These are phyloP conservation scores for Diarsia brunnea DNA, from an alignment of 2,888 invertebrate genomes.

Conservation along the genomic window DNA sequence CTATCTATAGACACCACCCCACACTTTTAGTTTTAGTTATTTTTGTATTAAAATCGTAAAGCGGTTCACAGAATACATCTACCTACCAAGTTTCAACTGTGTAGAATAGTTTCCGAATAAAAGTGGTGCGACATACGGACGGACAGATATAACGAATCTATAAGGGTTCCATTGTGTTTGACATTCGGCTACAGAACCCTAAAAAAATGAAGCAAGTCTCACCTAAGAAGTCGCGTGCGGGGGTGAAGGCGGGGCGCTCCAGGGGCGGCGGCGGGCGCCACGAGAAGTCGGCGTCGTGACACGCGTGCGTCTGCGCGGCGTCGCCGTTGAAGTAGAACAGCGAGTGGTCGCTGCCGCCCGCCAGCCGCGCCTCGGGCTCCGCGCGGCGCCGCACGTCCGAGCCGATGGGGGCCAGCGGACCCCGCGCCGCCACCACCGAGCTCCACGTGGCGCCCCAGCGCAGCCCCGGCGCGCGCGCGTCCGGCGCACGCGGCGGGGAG, in stretches of 20 bases:
- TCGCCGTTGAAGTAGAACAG: conserved; percentile 78
- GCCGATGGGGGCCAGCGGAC: conserved; percentile 81
- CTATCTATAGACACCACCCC: too few relatives aligned
- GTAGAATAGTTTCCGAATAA: too few relatives aligned
- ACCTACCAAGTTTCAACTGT: too few relatives aligned
- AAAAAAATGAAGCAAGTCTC: conserved; percentile 34
- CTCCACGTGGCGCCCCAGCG: conserved; percentile 84
- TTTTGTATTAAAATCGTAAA: too few relatives aligned
- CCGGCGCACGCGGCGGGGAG: conserved; percentile 56
- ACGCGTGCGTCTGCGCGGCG: conserved; percentile 57
- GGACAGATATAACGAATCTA: too few relatives aligned
- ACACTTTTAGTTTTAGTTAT: too few relatives aligned
- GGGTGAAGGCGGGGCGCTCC: conserved; percentile 59
- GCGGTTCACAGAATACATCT: too few relatives aligned
- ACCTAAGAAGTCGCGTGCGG: conserved; percentile 74
- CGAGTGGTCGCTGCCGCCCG: conserved; percentile 61
- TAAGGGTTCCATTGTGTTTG: too few relatives aligned
- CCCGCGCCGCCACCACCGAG: conserved; percentile 82
- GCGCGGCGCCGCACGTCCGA: conserved; percentile 81
- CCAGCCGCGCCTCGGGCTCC: conserved; percentile 62
- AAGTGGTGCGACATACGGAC: too few relatives aligned
- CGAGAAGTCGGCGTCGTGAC: conserved; percentile 61
- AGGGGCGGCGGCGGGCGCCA: conserved; percentile 62
- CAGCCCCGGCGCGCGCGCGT: conserved; percentile 67
- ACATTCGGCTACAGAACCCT: too few relatives aligned